Base-by-base conservation (phyloP, 2,797 vertebrate genomes). In the Meriones psammophilus region DNA sequence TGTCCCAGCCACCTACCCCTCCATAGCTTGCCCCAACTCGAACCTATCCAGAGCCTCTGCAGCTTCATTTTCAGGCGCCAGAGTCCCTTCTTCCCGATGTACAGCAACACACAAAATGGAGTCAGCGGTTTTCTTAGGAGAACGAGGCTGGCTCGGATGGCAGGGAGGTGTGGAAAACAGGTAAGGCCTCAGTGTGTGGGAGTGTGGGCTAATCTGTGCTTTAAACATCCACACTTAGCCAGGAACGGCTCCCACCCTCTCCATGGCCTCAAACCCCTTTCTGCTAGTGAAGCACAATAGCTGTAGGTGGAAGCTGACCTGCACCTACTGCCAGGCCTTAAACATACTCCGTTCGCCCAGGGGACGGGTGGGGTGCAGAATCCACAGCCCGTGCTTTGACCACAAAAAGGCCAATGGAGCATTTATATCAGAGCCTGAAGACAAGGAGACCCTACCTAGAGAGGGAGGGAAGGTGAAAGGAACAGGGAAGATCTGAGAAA, bases 81-180 rank as follows among this genome's bases (percentile, higher is more conserved):
- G 64, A 24, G 58, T 74, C 28, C 86, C 28, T 15, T 76, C 66
- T 22, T 8, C 77, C 2, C 0, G 5, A 85, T 0, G 0, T 10
- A 73, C 33, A 58, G 83, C 60, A 39, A 39, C 62, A 36, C 46
- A 77, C 39, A 84, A 94, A 92, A 94, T 79, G 94, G 88, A 93
- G 95, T 85, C 81, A 8, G 64, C 22, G 89, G 56, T 85, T 80
- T 77, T 71, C 76, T 14, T n/a, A 4, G 20, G 68, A 58, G 76
- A 46, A 46, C 0, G 58, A 88, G 83, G 88, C 8, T 68, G 66
- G 87, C 69, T 3, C 15, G 0, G 56, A 20, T 3, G 22, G 39
- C 60, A 20, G 81, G 28, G 77, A 26, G 79, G 50, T n/a, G 10
- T n/a, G 33, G 60, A 14, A 28, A 60, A 39, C 76, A 60, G 42